Conservation (phyloP, 37 sponge, comb jelly and placozoan genomes). For the Hormiphora californensis region DNA sequence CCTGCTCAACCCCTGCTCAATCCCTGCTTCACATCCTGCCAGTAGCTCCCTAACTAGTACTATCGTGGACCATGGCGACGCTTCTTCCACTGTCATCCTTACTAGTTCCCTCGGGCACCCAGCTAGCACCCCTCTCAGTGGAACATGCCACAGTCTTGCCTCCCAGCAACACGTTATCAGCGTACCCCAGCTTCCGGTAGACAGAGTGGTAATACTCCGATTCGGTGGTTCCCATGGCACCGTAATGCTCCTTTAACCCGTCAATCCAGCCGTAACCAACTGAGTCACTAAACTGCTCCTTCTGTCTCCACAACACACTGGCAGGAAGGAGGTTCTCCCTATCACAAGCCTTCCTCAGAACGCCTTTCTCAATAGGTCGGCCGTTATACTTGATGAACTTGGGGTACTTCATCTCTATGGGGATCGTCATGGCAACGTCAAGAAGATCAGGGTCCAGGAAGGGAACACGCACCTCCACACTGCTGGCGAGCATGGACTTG, state of each 20-base stretch:
- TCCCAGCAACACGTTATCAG: neutral
- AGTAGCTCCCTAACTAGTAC: too few relatives aligned
- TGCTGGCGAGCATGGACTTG: conserved; percentile 63
- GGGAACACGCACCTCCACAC: conserved; percentile 68
- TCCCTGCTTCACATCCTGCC: too few relatives aligned
- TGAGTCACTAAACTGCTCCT: conserved; percentile 70
- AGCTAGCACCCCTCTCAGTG: conserved; percentile 19
- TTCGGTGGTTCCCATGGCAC: conserved; percentile 24
- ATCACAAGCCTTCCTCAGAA: conserved; percentile 66
- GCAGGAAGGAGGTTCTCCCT: conserved; percentile 63
- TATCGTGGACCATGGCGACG: neutral
- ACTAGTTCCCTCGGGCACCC: conserved; percentile 46
- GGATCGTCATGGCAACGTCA: conserved; percentile 59
- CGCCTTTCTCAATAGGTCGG: conserved; percentile 59
- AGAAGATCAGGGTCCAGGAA: conserved; percentile 66
- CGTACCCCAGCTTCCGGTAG: conserved; percentile 1
- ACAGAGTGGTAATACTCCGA: neutral
- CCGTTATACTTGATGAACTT: conserved; percentile 41
- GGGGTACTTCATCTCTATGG: conserved; percentile 57
- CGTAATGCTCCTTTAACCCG: conserved; percentile 35
- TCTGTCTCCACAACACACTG: conserved; percentile 67
- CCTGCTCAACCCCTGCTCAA: too few relatives aligned
- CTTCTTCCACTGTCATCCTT: neutral
- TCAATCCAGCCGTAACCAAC: conserved; percentile 52
- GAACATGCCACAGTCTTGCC: conserved; percentile 50